Base-by-base conservation (phyloP, 1,140 invertebrate genomes). In the Rhizoglyphus robini region DNA sequence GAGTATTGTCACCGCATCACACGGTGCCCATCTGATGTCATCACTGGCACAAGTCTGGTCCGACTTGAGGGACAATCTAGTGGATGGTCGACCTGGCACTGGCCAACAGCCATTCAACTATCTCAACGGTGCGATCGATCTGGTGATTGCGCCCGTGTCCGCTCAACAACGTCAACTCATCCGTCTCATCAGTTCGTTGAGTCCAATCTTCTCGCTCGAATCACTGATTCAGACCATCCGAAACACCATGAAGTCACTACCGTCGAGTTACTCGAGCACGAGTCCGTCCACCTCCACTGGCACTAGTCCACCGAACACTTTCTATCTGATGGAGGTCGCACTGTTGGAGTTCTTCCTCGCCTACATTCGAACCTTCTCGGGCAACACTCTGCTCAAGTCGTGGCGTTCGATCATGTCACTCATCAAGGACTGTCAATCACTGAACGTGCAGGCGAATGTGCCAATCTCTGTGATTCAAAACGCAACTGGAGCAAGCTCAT, bases 11-110 rank as follows among this genome's bases (percentile, higher is more conserved):
- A 88, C 88, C 18, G 81, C 88, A 46, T 85, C 89, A 73, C 88
- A 95, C 75, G 85, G 87, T 32, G 79, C 82, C 15, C 86, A 86
- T 73, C 88, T 95, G 67, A 76, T 95, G 58, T 84, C 85, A 23
- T 86, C 90, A 15, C 81, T 94, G 67, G 87, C 88, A n/a, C 84
- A 90, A 46, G 88, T 88, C 36, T 93, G 90, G 90, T 84, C 88
- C 73, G 88, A 91, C 71, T 79, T 84, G 58, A 79, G 82, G 68
- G 73, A 76, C 32, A 46, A 5, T 27, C 38, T 58, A 27, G 34
- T 8, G n/a, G n/a, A n/a, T 27, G 27, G 27, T 8, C n/a, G n/a
- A 54, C n/a, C n/a, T n/a, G n/a, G n/a, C 27, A 23, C 5, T n/a
- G 5, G n/a, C 8, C 49, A 11, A 54, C n/a, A n/a, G 83, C 86